Evolutionary conservation across 2,113 vertebrate species (phyloP).

Genomic region (Cephalopterus ornatus): DNA sequence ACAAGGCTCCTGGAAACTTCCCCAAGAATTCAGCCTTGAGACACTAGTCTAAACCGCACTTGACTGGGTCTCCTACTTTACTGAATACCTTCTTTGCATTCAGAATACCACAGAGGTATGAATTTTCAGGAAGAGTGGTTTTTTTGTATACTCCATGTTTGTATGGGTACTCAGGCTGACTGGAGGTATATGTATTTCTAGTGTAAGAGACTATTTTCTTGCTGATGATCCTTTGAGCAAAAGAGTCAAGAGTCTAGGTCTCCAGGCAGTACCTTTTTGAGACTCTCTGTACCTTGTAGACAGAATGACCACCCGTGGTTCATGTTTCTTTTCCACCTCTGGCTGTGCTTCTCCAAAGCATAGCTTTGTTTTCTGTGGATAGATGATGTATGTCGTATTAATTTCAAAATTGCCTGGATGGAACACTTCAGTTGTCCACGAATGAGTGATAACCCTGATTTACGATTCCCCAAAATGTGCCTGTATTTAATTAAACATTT

Average conservation of each 20-base stretch:
- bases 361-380: background rate
- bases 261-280: background rate
- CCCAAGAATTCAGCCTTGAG: background rate
- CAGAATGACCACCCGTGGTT: background rate
- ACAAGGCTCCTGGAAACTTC: background rate
- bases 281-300: background rate
- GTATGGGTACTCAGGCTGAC: background rate
- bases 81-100: background rate
- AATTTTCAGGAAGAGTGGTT: background rate
- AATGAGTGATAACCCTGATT: background rate
- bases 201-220: background rate
- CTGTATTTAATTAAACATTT: background rate
- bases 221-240: too few species aligned
- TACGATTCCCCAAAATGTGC: background rate
- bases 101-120: background rate
- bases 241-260: too few species aligned
- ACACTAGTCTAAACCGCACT: background rate
- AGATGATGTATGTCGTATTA: background rate
- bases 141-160: background rate
- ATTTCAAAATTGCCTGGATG: background rate
- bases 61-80: background rate
- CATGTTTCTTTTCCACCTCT: background rate
- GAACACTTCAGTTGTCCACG: background rate
- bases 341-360: background rate
- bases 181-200: background rate